phyloP scores from a whole-genome alignment of 2,113 vertebrate genomes.

The Acanthisitta chloris region DNA sequence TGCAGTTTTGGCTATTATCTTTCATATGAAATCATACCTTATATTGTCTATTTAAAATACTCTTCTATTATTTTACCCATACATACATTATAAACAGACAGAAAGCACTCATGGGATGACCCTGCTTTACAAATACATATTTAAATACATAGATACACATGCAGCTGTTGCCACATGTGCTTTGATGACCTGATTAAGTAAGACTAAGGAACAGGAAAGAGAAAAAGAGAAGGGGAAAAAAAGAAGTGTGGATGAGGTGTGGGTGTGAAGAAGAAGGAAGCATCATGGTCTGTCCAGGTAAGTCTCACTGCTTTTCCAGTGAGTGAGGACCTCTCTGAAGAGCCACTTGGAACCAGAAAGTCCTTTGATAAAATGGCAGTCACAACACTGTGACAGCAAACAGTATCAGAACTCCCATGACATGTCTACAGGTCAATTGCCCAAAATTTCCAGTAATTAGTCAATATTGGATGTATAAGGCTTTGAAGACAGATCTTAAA shows the following conservation, averaged over 20 bases:
- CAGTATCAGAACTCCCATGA: rapidly evolving
- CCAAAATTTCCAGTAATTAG: background rate
- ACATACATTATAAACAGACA: background rate
- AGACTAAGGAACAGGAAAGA: background rate
- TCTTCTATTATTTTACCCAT: background rate
- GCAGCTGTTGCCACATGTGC: background rate
- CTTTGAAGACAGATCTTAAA: background rate
- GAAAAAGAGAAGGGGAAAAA: background rate
- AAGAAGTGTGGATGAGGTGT: background rate
- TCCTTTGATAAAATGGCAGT: background rate
- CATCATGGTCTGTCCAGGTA: background rate
- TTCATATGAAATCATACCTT: background rate
- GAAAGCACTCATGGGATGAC: background rate
- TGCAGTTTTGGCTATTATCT: background rate
- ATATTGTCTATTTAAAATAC: background rate
- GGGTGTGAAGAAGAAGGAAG: background rate
- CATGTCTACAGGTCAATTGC: background rate
- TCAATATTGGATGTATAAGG: background rate
- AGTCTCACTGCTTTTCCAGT: background rate
- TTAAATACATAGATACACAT: background rate
- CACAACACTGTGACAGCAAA: background rate
- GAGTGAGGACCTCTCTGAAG: background rate
- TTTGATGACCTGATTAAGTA: background rate
- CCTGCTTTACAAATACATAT: background rate
- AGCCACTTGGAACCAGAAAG: background rate